Evolutionary conservation across 2,113 vertebrate species (phyloP), one percentile per base, ranked within the genome.

Genomic region (Loxodonta africana): DNA sequence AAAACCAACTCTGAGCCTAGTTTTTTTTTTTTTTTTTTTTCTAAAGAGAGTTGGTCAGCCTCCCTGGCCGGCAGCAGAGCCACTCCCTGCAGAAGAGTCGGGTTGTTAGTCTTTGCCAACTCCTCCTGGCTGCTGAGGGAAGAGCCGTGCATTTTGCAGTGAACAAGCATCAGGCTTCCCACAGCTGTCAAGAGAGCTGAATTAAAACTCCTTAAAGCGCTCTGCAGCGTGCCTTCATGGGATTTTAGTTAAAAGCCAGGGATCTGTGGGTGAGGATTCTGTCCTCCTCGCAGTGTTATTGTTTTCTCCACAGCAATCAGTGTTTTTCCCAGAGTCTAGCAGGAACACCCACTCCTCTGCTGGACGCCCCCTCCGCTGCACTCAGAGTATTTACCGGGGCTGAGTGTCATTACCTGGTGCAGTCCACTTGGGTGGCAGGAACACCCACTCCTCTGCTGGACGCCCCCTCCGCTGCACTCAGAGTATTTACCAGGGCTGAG

Each of bases 1-100:
- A 95, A 95, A 96, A 81, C 28, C 88, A 96, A 90, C 53, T 93
- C 33, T 94, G 82, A 83, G 97, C 94, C 97, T 97, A 97, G 95
- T 37, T 37, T 37, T 37, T 37, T 37, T 37, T 37, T 37, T 37
- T 37, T 37, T 37, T 37, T 37, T 37, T 37, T 95, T 86, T 96
- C 94, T 91, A 44, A 10, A 25, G 33, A 90, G 20, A 23, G 95
- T 90, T 73, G 97, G 92, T 96, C 96, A 74, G 94, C 96, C 81
- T 88, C 73, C 65, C 62, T 12, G 92, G 91, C 95, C 37, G 17
- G 87, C 81, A 1, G 48, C 83, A 25, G 74, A 60, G 76, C 60
- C 51, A 5, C 63, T 4, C 73, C 92, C 25, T 3, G 65, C 92
- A 82, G 83, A 65, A 11, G 69, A 94, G 86, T 60, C 90, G 95